These are phyloP conservation scores for Acronicta aceris DNA, from an alignment of 2,888 invertebrate species.

Conservation along the genomic window DNA sequence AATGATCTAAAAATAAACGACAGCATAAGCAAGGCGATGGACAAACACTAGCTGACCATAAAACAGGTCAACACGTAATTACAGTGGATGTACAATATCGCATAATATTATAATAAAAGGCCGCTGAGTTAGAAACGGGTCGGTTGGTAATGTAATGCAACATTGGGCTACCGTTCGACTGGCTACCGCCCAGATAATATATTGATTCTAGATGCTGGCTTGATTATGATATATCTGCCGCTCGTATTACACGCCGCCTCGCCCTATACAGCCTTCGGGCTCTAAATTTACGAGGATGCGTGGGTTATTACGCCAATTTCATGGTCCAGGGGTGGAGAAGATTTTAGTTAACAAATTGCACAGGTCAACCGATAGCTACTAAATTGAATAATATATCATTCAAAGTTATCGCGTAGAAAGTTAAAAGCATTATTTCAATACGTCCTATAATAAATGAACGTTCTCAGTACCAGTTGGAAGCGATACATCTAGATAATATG, in stretches of 20 bases:
- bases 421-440: constrained; percentile 57
- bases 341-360: constrained; percentile 58
- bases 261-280: constrained; percentile 55
- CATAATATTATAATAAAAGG: constrained; percentile 61
- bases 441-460: constrained; percentile 59
- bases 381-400: constrained; percentile 42
- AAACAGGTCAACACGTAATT: constrained; percentile 61
- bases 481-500: constrained; percentile 68
- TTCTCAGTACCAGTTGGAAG: constrained; percentile 53
- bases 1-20: constrained; percentile 47
- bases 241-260: constrained; percentile 57
- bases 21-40: constrained; percentile 24
- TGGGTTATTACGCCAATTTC: constrained; percentile 61
- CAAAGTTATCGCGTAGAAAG: constrained; percentile 50
- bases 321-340: constrained; percentile 57
- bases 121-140: constrained; percentile 62
- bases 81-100: constrained; percentile 61
- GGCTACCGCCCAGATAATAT: constrained; percentile 62
- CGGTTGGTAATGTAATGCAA: constrained; percentile 65
- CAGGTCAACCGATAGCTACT: constrained; percentile 43
- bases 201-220: constrained; percentile 66
- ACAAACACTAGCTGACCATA: constrained; percentile 52
- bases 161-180: constrained; percentile 65
- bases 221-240: constrained; percentile 72
- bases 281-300: constrained; percentile 61